Base-by-base conservation (phyloP, 2,113 vertebrate genomes). In the Colistium nudipinnis region DNA sequence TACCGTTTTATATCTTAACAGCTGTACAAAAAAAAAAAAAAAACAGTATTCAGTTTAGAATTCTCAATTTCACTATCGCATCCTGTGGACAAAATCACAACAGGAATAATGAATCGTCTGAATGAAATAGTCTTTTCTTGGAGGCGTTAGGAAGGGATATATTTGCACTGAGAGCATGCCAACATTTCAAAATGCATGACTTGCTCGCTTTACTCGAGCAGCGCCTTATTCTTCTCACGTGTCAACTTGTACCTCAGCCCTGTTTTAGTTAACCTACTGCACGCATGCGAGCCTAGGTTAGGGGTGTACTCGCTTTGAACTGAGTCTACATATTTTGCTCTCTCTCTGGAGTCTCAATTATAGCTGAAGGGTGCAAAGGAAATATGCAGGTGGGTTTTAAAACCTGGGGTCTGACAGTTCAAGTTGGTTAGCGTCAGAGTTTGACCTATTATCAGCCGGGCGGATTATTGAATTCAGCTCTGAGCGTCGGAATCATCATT, bases 101-200 rank as follows among this genome's bases (percentile, higher is more conserved):
- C 22, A 33, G 28, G 10, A 39, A 14, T 31, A 57, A 39, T 67
- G 24, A 53, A 62, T 62, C 39, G 14, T n/a, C n/a, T n/a, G n/a
- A n/a, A n/a, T n/a, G n/a, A n/a, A n/a, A n/a, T n/a, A n/a, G n/a
- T 35, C 22, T 57, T 67, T 44, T n/a, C 17, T 49, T 2, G 3
- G 9, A 47, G 36, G 30, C 6, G 64, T 55, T 16, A 71, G 13
- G 25, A 14, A 35, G 11, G n/a, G n/a, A n/a, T n/a, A n/a, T n/a
- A n/a, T 56, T 44, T 35, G 10, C 51, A 51, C 19, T 31, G 13
- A 39, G 14, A 17, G 19, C 6, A 27, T 13, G 20, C 11, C 6
- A 24, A 14, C 14, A 16, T 14, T 25, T 16, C 30, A 62, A 25
- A 39, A 13, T 12, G 10, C 38, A 19, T 57, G 33, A 20, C 19